Conservation (phyloP, 2,797 vertebrate species). For the Carcharodon carcharias region DNA sequence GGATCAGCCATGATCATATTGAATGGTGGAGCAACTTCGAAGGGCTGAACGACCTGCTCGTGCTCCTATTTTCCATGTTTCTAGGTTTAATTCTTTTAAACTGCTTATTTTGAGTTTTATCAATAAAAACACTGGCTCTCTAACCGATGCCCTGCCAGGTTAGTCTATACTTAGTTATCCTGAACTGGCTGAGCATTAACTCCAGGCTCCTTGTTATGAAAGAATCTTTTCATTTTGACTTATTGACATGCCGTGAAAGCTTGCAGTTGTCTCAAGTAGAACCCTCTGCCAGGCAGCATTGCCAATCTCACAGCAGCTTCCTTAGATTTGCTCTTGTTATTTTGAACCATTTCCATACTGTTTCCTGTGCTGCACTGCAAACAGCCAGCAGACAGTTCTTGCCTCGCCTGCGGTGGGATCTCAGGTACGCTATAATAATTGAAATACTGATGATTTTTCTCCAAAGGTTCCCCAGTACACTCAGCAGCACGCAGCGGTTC, state of each 20-base stretch:
- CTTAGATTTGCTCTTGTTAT: background rate
- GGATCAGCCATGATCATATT: too few species aligned
- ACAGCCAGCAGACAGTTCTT: background rate
- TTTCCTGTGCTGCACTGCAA: background rate
- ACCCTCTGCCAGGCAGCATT: background rate
- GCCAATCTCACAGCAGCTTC: background rate
- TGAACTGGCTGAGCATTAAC: background rate
- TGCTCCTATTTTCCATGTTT: too few species aligned
- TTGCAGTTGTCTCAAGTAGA: background rate
- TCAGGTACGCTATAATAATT: background rate
- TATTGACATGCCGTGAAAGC: background rate
- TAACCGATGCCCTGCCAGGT: background rate
- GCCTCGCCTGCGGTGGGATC: background rate
- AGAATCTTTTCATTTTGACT: slow-evolving; percentile 8
- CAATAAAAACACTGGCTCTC: background rate
- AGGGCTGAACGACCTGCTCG: too few species aligned
- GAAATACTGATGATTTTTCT: background rate
- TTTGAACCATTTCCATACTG: background rate
- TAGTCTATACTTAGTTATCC: background rate
- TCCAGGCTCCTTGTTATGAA: background rate
- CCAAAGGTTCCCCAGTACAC: background rate
- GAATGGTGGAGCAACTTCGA: too few species aligned
- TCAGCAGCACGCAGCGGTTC: background rate
- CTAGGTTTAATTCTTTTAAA: background rate
- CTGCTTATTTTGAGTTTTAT: background rate